Conservation (phyloP, 2,113 vertebrate species). For the Chionodraco myersi region DNA sequence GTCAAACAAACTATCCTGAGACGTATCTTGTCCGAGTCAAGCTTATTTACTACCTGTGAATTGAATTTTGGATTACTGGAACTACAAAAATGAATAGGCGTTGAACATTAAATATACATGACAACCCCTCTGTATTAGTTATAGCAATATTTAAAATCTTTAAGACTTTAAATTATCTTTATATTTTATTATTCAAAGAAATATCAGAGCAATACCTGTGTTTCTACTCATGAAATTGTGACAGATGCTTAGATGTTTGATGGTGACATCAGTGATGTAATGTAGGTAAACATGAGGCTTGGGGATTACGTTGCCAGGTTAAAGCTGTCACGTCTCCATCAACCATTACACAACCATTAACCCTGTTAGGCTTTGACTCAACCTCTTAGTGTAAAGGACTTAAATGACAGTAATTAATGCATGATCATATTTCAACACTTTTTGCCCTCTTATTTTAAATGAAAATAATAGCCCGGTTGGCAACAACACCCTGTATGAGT, state of each 20-base stretch:
- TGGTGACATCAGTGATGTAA: slow-evolving; percentile 38
- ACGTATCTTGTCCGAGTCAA: too few relatives aligned
- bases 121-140: too few relatives aligned
- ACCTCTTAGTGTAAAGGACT: neutral
- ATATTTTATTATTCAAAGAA: too few relatives aligned
- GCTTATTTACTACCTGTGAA: too few relatives aligned
- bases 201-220: too few relatives aligned
- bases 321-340: slow-evolving; percentile 22
- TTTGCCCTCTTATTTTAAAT: neutral
- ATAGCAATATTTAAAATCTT: too few relatives aligned
- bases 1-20: too few relatives aligned
- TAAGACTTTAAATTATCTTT: too few relatives aligned
- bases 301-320: slow-evolving; percentile 50
- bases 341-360: slow-evolving; percentile 64
- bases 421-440: neutral
- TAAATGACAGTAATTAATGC: neutral
- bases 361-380: slow-evolving; percentile 24
- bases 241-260: neutral
- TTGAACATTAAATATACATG: too few relatives aligned
- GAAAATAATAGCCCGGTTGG: neutral
- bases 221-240: neutral
- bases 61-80: too few relatives aligned
- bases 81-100: too few relatives aligned
- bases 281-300: slow-evolving; percentile 28
- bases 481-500: neutral